Evolutionary conservation across 2,797 vertebrate species (phyloP).

Genomic region (Ceryle rudis): DNA sequence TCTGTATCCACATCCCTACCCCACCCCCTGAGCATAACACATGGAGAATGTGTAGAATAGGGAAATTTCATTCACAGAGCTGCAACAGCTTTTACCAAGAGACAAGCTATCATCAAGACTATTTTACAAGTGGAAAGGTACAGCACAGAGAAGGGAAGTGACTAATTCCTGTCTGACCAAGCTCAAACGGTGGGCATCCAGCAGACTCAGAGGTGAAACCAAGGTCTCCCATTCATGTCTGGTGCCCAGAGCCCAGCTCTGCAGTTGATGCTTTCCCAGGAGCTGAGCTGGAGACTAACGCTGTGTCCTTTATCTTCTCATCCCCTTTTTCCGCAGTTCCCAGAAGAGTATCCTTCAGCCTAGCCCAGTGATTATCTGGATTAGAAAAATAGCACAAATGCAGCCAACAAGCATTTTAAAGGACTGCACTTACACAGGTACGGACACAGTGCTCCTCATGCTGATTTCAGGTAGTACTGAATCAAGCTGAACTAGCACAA

Average conservation of each 20-base stretch:
- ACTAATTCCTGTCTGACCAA: neutral
- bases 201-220: neutral
- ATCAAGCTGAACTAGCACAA: neutral
- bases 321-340: neutral
- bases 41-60: accelerated
- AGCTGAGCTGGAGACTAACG: neutral
- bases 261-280: accelerated
- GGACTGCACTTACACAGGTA: neutral
- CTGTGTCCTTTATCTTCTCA: neutral
- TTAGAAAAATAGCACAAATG: neutral
- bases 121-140: neutral
- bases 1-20: accelerated
- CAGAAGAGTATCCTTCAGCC: neutral
- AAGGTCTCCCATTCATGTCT: neutral
- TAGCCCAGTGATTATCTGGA: neutral
- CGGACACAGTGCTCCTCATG: neutral
- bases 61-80: neutral
- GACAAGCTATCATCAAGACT: neutral
- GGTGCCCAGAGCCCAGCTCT: neutral
- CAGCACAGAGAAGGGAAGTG: neutral
- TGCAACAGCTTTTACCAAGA: neutral
- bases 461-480: neutral
- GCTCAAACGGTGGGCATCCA: neutral
- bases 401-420: neutral
- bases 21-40: accelerated